phyloP scores from a whole-genome alignment of 2,888 invertebrate genomes.

The Eulithis prunata region DNA sequence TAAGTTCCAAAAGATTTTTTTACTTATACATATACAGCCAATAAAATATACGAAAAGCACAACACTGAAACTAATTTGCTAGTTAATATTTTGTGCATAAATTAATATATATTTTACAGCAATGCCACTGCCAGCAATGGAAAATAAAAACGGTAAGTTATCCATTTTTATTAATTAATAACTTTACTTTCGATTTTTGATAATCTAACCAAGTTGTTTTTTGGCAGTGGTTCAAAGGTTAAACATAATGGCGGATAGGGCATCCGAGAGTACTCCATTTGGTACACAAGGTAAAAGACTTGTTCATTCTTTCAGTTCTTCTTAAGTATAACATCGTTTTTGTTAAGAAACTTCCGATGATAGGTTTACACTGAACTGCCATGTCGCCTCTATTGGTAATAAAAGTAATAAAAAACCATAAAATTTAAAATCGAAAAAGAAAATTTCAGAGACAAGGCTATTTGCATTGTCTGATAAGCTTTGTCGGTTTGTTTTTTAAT shows the following conservation, averaged over 20 bases:
- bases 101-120: slow-evolving; percentile 54
- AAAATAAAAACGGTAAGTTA: slow-evolving; percentile 72
- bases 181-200: too few species aligned
- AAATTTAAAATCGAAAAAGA: too few species aligned
- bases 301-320: background rate
- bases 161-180: background rate
- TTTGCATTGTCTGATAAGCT: slow-evolving; percentile 20
- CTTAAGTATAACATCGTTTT: background rate
- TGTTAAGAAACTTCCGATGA: too few species aligned
- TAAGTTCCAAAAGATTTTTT: too few species aligned
- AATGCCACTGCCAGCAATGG: slow-evolving; percentile 72
- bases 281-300: slow-evolving; percentile 71
- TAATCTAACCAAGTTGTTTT: slow-evolving; percentile 11
- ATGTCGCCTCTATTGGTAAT: too few species aligned
- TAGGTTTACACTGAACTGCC: too few species aligned
- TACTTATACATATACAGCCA: too few species aligned
- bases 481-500: slow-evolving; percentile 31
- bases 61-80: too few species aligned
- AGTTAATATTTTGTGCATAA: background rate
- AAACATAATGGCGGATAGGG: slow-evolving; percentile 73
- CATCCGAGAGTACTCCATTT: slow-evolving; percentile 76
- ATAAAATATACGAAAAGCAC: too few species aligned
- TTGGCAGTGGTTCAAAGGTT: slow-evolving; percentile 73
- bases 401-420: too few species aligned
- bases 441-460: background rate